Base-by-base conservation (phyloP, 1,140 invertebrate genomes). In the Leptinotarsa lineolata region DNA sequence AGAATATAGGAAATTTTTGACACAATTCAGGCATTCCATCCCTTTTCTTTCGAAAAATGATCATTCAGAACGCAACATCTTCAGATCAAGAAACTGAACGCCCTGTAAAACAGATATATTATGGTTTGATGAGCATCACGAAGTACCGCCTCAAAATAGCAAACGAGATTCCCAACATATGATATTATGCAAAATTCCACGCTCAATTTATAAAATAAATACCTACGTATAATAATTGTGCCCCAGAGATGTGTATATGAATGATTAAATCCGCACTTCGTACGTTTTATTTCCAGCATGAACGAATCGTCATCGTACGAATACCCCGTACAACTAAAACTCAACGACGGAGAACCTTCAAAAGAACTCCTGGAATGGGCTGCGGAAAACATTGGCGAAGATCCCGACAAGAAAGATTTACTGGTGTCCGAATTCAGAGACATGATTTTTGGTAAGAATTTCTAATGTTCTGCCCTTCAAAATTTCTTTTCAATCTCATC, bases 401-500 rank as follows among this genome's bases (percentile, higher is more conserved):
- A 89, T 85, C 83, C 87, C 77, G 81, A 89, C 80, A 73, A 80
- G 8, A 84, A 83, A 74, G 68, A 77, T 8, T 69, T 84, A 73
- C 72, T 81, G 16, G 78, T 92, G 68, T 88, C 90, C 65, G 90
- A 94, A 74, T 87, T 94, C 4, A 86, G 90, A 48, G 90, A 91
- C 78, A 90, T 93, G 86, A 93, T 94, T 80, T 92, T 91, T 81
- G 91, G 93, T 94, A 85, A 86, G 86, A 39, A 39, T 39, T 39
- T 39, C 8, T 39, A 2, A 39, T 39, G 30, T 39, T 39, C 8
- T 80, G 24, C 45, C 15, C 65, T 18, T 11, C 45, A n/a, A n/a
- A n/a, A n/a, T n/a, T n/a, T n/a, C n/a, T n/a, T n/a, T n/a, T n/a
- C n/a, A n/a, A n/a, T n/a, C n/a, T n/a, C n/a, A n/a, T n/a, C n/a